Evolutionary conservation across 2,113 vertebrate species (phyloP), one percentile per base, ranked within the genome.

Genomic region (Tretioscincus oriximinensis): DNA sequence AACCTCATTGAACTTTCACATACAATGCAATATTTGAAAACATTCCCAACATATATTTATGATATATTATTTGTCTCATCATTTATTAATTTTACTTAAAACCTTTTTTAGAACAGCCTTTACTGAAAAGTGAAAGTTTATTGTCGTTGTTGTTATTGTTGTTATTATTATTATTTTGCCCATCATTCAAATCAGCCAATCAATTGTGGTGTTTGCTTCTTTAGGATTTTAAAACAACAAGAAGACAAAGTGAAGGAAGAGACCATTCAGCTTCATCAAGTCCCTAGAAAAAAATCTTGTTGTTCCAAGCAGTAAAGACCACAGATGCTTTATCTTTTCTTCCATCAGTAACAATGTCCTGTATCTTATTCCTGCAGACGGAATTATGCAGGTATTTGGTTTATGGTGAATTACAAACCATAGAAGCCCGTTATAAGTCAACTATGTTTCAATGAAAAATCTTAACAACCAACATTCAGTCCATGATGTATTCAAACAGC

Each of bases 191-290:
- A 9, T 35, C 16, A 18, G 29, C 26, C 41, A 21, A 70, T 11
- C 7, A 11, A 8, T 68, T 29, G 18, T 28, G 28, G 35, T 69
- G 47, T 81, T 65, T 69, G 80, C 84, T 58, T 7, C 66, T 76
- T 26, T 87, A 98, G 97, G 91, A 91, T 96, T 88, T 91, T 99
- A 85, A 97, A 97, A 91, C 96, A 97, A 77, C 96, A 95, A 7
- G 96, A 98, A 92, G 97, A 98, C 90, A 93, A 87, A 67, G 96
- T 93, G 74, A 96, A 95, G 88, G 95, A 96, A 68, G 96, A 96
- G 65, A 96, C 94, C 0, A 66, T 96, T 75, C 92, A 90, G 85
- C 93, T 98, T 76, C 90, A 86, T 22, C 87, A 90, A 82, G 91
- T 92, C 20, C 80, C 81, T 21, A 97, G 95, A 87, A 98, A 95